phyloP scores from a whole-genome alignment of 2,888 invertebrate species.

The Dexiosoma caninum region DNA sequence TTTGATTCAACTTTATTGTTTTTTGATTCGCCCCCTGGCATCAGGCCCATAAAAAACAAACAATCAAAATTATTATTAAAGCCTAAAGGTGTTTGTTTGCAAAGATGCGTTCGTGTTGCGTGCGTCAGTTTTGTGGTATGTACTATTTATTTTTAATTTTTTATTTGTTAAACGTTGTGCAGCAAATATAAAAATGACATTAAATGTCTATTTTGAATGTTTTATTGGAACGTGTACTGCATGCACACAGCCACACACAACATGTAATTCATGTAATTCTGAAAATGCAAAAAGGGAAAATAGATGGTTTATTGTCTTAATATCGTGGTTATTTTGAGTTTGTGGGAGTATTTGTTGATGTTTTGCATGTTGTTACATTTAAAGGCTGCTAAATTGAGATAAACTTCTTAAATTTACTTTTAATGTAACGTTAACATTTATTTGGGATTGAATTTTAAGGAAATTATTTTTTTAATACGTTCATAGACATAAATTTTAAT shows the following conservation, averaged over 20 bases:
- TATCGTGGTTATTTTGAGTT: slow-evolving; percentile 4
- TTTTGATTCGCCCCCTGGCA: slow-evolving; percentile 57
- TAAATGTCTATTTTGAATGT: slow-evolving; percentile 71
- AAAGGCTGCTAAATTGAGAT: slow-evolving; percentile 13
- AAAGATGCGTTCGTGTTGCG: slow-evolving; percentile 18
- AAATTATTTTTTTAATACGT: background rate
- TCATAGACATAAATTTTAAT: background rate
- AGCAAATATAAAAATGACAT: slow-evolving; percentile 73
- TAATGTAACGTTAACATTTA: slow-evolving; percentile 7
- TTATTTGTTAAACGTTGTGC: slow-evolving; percentile 69
- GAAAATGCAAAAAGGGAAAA: background rate
- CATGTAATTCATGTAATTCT: slow-evolving; percentile 15
- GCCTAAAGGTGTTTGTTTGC: slow-evolving; percentile 57
- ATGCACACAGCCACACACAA: background rate
- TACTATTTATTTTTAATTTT: slow-evolving; percentile 53
- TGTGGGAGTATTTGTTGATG: background rate
- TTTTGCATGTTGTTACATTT: background rate
- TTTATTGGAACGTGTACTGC: slow-evolving; percentile 62
- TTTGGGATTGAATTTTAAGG: background rate
- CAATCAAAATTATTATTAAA: slow-evolving; percentile 52
- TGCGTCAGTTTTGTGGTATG: slow-evolving; percentile 36
- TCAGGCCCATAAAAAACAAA: slow-evolving; percentile 42
- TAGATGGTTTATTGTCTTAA: slow-evolving; percentile 19
- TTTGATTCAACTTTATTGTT: slow-evolving; percentile 47
- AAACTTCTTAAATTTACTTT: slow-evolving; percentile 1